phyloP scores from a whole-genome alignment of 30 jellyfish, hydroid and myxozoan species.

The Aurelia aurita region DNA sequence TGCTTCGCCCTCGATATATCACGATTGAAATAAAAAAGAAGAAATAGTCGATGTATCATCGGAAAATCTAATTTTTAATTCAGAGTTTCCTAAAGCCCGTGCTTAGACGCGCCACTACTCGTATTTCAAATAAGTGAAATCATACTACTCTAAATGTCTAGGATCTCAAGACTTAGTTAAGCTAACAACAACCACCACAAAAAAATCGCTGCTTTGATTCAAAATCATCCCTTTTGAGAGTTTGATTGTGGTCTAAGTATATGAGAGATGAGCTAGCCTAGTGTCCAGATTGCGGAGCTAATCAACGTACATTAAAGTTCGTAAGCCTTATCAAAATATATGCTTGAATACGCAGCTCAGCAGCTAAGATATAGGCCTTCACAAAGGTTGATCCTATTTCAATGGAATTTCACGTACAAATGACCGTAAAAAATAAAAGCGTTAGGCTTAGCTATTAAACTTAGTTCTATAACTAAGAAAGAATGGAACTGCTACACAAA shows the following conservation, averaged over 20 bases:
- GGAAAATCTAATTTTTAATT: too few relatives aligned
- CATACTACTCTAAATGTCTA: too few relatives aligned
- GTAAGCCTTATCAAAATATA: neutral
- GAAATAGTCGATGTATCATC: too few relatives aligned
- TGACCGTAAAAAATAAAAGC: neutral
- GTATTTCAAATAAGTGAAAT: too few relatives aligned
- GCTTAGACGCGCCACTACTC: too few relatives aligned
- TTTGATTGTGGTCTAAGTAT: constrained; percentile 12
- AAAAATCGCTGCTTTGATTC: neutral
- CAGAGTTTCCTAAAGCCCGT: too few relatives aligned
- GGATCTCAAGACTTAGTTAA: neutral
- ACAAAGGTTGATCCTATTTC: neutral
- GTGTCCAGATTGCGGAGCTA: constrained; percentile 32
- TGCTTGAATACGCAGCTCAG: constrained; percentile 14
- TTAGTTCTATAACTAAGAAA: too few relatives aligned
- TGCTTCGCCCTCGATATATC: too few relatives aligned
- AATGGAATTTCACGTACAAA: neutral
- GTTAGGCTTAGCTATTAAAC: too few relatives aligned
- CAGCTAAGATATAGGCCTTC: neutral
- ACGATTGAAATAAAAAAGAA: too few relatives aligned
- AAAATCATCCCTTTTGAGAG: neutral
- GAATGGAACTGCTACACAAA: too few relatives aligned
- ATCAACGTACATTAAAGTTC: constrained; percentile 5
- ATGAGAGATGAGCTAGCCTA: constrained; percentile 27
- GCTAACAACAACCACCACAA: neutral